These are phyloP conservation scores for Pseudochirops cupreus DNA, from an alignment of 2,797 vertebrate species.

Conservation along the genomic window DNA sequence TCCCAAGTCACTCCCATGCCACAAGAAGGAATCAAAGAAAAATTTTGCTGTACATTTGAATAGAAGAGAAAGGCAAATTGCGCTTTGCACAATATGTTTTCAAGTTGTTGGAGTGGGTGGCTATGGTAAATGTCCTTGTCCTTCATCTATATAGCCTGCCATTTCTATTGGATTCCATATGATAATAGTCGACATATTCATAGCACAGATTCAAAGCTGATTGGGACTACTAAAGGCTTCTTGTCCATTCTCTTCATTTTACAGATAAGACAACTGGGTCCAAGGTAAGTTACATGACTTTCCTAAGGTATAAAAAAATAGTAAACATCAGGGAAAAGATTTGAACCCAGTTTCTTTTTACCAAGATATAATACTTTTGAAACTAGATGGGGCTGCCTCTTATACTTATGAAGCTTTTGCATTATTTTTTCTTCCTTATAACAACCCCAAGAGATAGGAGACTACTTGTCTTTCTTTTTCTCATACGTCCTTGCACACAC, in stretches of 20 bases:
- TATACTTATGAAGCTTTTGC: not conserved
- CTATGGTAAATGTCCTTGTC: not conserved
- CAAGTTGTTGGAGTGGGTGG: not conserved
- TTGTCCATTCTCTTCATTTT: not conserved
- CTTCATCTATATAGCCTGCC: not conserved
- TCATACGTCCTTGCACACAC: not conserved
- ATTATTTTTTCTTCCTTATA: not conserved
- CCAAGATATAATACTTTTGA: not conserved
- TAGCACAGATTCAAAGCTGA: not conserved
- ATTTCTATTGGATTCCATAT: not conserved
- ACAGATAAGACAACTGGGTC: not conserved
- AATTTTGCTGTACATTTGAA: not conserved
- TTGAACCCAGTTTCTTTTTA: not conserved
- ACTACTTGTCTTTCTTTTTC: not conserved
- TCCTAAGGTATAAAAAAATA: not conserved
- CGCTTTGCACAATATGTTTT: not conserved
- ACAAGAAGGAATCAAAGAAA: not conserved
- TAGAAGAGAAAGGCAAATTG: conserved; percentile 24
- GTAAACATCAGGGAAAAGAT: not conserved
- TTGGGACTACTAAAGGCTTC: not conserved
- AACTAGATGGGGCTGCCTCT: not conserved
- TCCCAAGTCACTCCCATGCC: not conserved
- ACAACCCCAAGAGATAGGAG: not conserved
- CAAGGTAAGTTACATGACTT: not conserved
- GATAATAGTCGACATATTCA: not conserved